phyloP scores from a whole-genome alignment of 2,888 invertebrate species.

The Tenthredo distinguenda region DNA sequence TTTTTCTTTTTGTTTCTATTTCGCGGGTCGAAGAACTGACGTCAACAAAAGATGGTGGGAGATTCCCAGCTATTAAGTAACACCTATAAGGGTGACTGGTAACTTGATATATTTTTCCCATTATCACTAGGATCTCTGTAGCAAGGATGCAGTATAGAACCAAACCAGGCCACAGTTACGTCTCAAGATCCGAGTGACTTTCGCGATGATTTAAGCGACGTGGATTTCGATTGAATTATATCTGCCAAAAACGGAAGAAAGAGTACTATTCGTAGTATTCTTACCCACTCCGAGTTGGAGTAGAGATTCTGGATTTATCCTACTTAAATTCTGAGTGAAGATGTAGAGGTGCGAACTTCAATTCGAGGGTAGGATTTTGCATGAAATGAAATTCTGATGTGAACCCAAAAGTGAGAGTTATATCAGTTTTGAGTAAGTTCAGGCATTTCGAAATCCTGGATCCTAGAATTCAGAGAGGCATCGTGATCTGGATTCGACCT shows the following conservation, averaged over 20 bases:
- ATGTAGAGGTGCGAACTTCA: no score
- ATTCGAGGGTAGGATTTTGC: no score
- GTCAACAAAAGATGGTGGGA: not conserved
- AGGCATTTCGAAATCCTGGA: no score
- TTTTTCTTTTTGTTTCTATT: not conserved
- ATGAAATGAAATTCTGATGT: no score
- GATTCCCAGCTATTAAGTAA: not conserved
- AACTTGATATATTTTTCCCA: constrained; percentile 22
- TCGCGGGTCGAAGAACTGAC: not conserved
- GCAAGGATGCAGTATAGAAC: not conserved
- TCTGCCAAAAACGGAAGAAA: not conserved
- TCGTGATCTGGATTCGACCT: no score
- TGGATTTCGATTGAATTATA: not conserved
- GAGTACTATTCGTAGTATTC: not conserved
- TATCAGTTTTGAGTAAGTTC: no score
- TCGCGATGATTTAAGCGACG: not conserved
- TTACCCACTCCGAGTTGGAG: not conserved
- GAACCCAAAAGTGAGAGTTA: no score
- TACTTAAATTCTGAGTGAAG: no score
- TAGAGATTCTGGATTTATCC: no score
- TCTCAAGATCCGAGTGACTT: not conserved
- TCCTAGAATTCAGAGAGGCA: no score
- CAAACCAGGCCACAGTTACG: not conserved
- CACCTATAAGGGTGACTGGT: constrained; percentile 9
- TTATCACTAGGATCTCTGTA: not conserved